Evolutionary conservation across 2,797 vertebrate genomes (phyloP).

Genomic region (Neosilurus hyrtlii): DNA sequence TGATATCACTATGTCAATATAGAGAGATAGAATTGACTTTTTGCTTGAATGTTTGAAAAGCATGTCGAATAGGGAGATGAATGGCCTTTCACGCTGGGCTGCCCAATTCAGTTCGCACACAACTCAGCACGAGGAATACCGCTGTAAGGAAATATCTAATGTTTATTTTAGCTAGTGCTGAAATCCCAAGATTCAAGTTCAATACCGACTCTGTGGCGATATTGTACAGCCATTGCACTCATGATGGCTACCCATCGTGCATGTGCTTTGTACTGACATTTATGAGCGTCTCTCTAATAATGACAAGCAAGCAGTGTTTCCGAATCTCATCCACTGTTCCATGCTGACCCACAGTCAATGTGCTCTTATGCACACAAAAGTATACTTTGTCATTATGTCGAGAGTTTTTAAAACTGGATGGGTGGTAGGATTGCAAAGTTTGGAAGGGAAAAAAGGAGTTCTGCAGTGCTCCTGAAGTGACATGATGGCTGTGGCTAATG

Average conservation of each 20-base stretch:
- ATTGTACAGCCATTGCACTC: slow-evolving; percentile 48
- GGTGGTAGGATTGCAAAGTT: slow-evolving; percentile 29
- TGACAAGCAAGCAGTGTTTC: slow-evolving; percentile 40
- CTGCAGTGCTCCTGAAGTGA: slow-evolving; percentile 29
- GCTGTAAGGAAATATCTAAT: slow-evolving; percentile 66
- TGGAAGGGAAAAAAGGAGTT: slow-evolving; percentile 40
- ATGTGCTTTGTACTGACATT: slow-evolving; percentile 52
- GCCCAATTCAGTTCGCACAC: slow-evolving; percentile 64
- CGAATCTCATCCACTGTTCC: slow-evolving; percentile 44
- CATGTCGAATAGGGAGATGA: slow-evolving; percentile 61
- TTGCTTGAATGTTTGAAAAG: slow-evolving; percentile 49
- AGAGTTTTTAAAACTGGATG: slow-evolving; percentile 37
- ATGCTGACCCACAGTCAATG: slow-evolving; percentile 42
- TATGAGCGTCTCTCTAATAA: slow-evolving; percentile 44
- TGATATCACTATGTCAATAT: slow-evolving; percentile 51
- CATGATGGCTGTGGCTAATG: background rate
- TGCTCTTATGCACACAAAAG: slow-evolving; percentile 43
- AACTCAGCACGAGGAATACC: slow-evolving; percentile 64
- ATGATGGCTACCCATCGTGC: slow-evolving; percentile 53
- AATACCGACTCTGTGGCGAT: slow-evolving; percentile 57
- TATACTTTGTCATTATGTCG: slow-evolving; percentile 45
- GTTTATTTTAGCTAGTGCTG: slow-evolving; percentile 66
- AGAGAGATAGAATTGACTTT: slow-evolving; percentile 56
- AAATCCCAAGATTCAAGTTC: slow-evolving; percentile 58
- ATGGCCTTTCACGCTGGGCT: slow-evolving; percentile 67